Evolutionary conservation across 1,140 invertebrate genomes (phyloP), one percentile per base, ranked within the genome.

Genomic region (Adelges cooleyi): DNA sequence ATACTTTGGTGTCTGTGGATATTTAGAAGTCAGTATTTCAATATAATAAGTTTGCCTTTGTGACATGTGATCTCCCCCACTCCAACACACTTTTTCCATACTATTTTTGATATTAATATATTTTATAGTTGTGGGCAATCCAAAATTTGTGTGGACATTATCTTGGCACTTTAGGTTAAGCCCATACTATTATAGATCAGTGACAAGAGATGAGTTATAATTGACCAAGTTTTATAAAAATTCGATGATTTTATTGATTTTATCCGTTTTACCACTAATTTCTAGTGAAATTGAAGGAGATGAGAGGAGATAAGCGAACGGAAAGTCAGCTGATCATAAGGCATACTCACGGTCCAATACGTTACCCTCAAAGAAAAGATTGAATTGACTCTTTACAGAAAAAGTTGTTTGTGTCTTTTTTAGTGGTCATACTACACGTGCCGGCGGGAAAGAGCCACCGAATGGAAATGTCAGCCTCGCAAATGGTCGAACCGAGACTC

Each of bases 391-490:
- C 13, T 8, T 38, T 38, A 38, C 13, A 8, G 36, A 38, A 8
- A 38, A n/a, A 8, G 23, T n/a, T 2, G n/a, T 4, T 27, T 6
- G 5, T 25, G n/a, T 51, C 2, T 17, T 20, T 27, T 27, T 11
- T 75, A 85, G 84, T 86, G 83, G 83, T 84, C 83, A 69, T 86
- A 81, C 71, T 86, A 86, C 73, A 75, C 84, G 1, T 73, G 77
- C 0, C 78, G 80, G 72, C 72, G 80, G 0, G 77, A 84, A 69
- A 68, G 72, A 3, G 73, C 85, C 0, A 74, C 83, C 40, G 80
- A 84, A 68, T 88, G 86, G 86, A 88, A 88, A 74, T 83, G 85
- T 67, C 86, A 88, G 69, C 85, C 85, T 0, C 77, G 78, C 11
- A 84, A 84, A 68, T 87, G 82, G 79, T 69, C 87, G 2, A 74